Base-by-base conservation (phyloP, 2,113 vertebrate species). In the Rousettus leschenaultii region DNA sequence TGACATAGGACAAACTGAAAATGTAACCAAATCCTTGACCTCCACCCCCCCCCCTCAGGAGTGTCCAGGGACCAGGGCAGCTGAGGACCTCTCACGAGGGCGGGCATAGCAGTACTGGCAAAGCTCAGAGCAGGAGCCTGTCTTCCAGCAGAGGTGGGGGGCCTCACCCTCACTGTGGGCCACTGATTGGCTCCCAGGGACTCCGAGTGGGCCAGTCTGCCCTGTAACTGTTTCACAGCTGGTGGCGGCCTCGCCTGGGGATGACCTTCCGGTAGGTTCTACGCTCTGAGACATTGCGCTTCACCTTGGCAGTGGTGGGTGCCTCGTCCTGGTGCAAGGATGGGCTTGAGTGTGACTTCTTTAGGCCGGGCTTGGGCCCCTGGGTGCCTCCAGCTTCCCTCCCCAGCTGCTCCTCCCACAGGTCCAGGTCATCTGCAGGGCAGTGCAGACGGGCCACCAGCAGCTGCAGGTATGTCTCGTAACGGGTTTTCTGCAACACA, bases 231-330 rank as follows among this genome's bases (percentile, higher is more conserved):
- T 43, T n/a, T 99, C 98, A 99, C 78, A 98, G 92, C 93, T 99
- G 97, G 65, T 98, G 98, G 94, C 98, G 99, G 95, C 98, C 99
- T 92, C 98, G 98, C 33, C 98, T 99, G 6, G 99, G 99, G 55
- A 99, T 96, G 85, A 99, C 98, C 98, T 98, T 99, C 43, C 99
- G 98, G 84, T 99, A 99, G 1, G 99, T 99, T 71, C 99, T 98
- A 86, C 99, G 98, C 95, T 99, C 99, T 0, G 99, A 99, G 97
- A 99, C 98, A 97, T 99, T 99, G 45, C 99, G 98, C 86, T 98
- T 99, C 75, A 99, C 99, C 95, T 99, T 99, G 88, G 98, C 91
- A 0, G 98, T 94, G 0, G 98, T 95, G 0, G 98, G 96, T 4
- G 97, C 97, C 43, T 96, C n/a, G 0, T 99, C 99, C 89, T 98